These are phyloP conservation scores for Apaloderma vittatum DNA, from an alignment of 2,113 vertebrate species.

Conservation along the genomic window DNA sequence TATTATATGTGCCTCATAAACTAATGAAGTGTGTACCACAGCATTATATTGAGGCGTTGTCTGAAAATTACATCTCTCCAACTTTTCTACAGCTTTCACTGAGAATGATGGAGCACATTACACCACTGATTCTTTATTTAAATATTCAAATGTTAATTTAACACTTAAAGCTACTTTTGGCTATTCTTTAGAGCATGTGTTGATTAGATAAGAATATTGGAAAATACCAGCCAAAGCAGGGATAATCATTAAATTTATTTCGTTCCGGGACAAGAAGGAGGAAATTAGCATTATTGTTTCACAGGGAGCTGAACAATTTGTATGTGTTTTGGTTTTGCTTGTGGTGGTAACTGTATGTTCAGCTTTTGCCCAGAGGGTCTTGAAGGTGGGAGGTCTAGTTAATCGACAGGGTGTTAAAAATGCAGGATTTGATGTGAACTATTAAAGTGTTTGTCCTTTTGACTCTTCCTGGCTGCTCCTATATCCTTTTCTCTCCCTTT, in stretches of 20 bases:
- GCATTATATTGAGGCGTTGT: neutral
- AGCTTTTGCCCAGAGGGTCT: neutral
- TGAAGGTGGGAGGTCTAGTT: slow-evolving; percentile 50
- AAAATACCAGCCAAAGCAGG: neutral
- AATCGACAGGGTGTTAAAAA: neutral
- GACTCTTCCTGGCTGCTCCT: neutral
- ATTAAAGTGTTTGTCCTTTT: neutral
- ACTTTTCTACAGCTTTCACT: neutral
- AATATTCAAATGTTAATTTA: neutral
- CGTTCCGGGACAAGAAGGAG: neutral
- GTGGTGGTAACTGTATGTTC: neutral
- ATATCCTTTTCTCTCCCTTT: neutral
- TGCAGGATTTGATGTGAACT: neutral
- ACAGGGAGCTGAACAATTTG: neutral
- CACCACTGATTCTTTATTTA: neutral
- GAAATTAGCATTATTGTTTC: neutral
- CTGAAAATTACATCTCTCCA: neutral
- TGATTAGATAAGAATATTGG: neutral
- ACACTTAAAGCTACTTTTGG: neutral
- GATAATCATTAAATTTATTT: neutral
- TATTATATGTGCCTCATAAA: neutral
- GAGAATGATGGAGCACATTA: neutral
- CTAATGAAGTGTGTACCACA: neutral
- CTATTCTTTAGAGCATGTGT: neutral
- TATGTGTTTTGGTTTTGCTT: neutral